Evolutionary conservation across 30 jellyfish, hydroid and myxozoan species (phyloP).

Genomic region (Rhopilema esculentum): DNA sequence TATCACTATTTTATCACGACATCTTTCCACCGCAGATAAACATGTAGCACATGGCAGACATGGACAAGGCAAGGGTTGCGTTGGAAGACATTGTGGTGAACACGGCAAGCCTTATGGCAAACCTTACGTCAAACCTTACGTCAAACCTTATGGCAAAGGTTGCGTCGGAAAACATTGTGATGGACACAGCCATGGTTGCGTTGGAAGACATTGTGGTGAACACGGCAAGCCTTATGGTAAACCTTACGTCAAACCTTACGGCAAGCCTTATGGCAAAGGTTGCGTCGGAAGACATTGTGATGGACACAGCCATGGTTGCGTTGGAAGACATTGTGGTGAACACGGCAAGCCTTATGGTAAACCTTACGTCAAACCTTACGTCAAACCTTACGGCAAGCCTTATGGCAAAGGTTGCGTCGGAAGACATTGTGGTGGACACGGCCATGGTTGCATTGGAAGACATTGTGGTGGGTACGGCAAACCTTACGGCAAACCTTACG

Average conservation of each 20-base stretch:
- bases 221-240: too few species aligned
- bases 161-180: not conserved
- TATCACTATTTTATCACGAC: too few species aligned
- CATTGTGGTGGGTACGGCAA: conserved; percentile 1
- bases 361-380: not conserved
- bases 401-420: not conserved
- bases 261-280: not conserved
- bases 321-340: not conserved
- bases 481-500: not conserved
- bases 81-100: not conserved
- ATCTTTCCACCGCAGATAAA: too few species aligned
- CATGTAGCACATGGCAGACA: not conserved
- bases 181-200: not conserved
- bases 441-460: not conserved
- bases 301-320: not conserved
- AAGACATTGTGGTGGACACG: not conserved
- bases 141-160: not conserved
- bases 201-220: not conserved
- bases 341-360: not conserved
- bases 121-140: not conserved
- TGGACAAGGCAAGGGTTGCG: not conserved
- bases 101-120: too few species aligned
- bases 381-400: not conserved
- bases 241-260: not conserved
- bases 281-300: not conserved